A percentile compares a stretch with the other conserved stretches of the same genome.
phyloP scores from a whole-genome alignment of 2,888 invertebrate species.

The Clunio marinus region DNA sequence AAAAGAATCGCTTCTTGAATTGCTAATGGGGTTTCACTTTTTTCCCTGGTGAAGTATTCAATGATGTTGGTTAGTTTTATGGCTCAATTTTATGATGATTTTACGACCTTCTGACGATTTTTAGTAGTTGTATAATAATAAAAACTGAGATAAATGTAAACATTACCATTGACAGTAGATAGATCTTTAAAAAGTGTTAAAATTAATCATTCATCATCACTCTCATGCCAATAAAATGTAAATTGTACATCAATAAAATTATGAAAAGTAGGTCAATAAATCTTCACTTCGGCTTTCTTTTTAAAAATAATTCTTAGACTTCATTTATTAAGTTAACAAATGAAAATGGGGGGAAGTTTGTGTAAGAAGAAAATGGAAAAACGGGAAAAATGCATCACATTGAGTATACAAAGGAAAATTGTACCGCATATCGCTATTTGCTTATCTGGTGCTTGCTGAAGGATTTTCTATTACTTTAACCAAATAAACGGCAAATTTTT shows the following conservation, averaged over 20 bases:
- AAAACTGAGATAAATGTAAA: background rate
- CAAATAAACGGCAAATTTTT: slow-evolving; percentile 19
- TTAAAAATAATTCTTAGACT: too few species aligned
- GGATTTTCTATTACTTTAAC: slow-evolving; percentile 30
- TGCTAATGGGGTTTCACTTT: background rate
- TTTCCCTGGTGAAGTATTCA: too few species aligned
- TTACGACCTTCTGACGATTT: slow-evolving; percentile 23
- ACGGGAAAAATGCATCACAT: background rate
- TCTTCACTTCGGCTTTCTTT: too few species aligned
- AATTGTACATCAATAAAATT: background rate
- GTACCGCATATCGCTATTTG: background rate
- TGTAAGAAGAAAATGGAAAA: background rate
- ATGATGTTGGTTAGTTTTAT: slow-evolving; percentile 23
- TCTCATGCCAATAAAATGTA: too few species aligned
- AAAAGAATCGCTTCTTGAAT: background rate
- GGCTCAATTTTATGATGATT: slow-evolving; percentile 32
- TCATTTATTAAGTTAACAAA: too few species aligned
- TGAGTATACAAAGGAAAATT: background rate
- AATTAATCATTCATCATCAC: background rate
- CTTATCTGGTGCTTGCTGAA: background rate
- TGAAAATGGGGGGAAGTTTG: background rate
- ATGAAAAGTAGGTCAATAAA: background rate
- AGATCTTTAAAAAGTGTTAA: background rate
- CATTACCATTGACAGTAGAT: background rate
- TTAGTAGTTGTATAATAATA: slow-evolving; percentile 3